These are phyloP conservation scores for Strigamia maritima DNA, from an alignment of 2,888 invertebrate genomes.

Conservation along the genomic window DNA sequence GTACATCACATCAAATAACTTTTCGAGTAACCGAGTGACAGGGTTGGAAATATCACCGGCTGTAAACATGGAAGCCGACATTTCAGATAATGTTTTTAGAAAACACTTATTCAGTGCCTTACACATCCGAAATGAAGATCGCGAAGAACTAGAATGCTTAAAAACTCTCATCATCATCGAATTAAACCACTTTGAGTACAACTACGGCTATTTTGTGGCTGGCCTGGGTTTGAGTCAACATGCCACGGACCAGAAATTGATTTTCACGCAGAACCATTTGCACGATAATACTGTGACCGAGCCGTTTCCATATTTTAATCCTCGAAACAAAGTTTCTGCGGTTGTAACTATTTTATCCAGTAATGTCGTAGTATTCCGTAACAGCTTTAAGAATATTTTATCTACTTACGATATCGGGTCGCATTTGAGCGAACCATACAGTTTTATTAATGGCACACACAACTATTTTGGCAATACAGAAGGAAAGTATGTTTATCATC, in stretches of 20 bases:
- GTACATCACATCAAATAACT: slow-evolving; percentile 81
- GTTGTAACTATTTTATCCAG: slow-evolving; percentile 86
- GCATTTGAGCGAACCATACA: slow-evolving; percentile 89
- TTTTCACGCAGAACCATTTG: slow-evolving; percentile 84
- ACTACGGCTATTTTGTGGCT: slow-evolving; percentile 81
- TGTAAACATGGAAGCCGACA: slow-evolving; percentile 69
- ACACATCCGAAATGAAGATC: slow-evolving; percentile 73
- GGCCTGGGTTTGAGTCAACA: slow-evolving; percentile 85
- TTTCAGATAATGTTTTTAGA: slow-evolving; percentile 85
- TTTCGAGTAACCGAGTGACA: slow-evolving; percentile 67
- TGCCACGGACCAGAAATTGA: slow-evolving; percentile 67
- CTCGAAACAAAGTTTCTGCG: slow-evolving; percentile 88
- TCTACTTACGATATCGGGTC: slow-evolving; percentile 93
- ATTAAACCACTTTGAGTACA: slow-evolving; percentile 85
- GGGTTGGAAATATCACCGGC: slow-evolving; percentile 77
- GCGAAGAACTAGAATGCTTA: slow-evolving; percentile 74
- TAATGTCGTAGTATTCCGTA: slow-evolving; percentile 82
- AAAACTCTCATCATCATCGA: slow-evolving; percentile 69
- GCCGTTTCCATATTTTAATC: slow-evolving; percentile 76
- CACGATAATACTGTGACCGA: slow-evolving; percentile 80
- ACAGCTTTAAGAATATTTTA: slow-evolving; percentile 84
- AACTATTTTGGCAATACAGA: slow-evolving; percentile 77
- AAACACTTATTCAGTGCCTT: slow-evolving; percentile 78
- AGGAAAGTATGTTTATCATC: slow-evolving; percentile 49
- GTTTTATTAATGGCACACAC: slow-evolving; percentile 84